A percentile compares a stretch with the other conserved stretches of the same genome.
These are phyloP conservation scores for Himantopus leucocephalus DNA, from an alignment of 2,113 vertebrate species.

Conservation along the genomic window DNA sequence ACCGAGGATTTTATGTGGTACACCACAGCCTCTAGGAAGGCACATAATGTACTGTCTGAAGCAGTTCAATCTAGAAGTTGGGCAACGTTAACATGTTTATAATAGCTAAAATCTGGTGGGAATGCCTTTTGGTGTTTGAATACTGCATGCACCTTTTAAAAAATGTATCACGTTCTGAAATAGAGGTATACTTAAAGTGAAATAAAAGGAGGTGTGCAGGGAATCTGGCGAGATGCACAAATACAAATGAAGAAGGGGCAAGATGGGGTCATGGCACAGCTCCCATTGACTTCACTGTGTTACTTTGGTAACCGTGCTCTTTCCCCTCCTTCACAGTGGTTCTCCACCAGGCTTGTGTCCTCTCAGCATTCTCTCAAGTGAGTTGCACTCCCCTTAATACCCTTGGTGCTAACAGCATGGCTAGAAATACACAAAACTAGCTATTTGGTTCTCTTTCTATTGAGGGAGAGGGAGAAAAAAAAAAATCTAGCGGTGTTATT, in stretches of 20 bases:
- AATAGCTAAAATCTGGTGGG: constrained; percentile 1
- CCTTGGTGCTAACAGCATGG: neutral
- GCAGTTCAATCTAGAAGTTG: neutral
- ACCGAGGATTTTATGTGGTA: constrained; percentile 40
- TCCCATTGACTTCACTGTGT: neutral
- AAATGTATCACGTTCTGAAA: neutral
- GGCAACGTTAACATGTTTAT: neutral
- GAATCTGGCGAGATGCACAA: neutral
- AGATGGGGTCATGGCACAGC: neutral
- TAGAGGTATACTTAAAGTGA: neutral
- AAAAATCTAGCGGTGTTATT: neutral
- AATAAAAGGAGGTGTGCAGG: neutral
- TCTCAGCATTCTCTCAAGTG: neutral
- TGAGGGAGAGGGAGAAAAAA: neutral
- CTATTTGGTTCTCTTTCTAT: neutral
- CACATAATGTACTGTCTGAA: constrained; percentile 41
- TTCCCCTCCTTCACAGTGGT: neutral
- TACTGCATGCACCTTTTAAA: neutral
- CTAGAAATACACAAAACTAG: neutral
- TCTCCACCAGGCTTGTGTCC: neutral
- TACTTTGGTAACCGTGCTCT: neutral
- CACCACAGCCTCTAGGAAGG: constrained; percentile 32
- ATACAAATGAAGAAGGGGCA: neutral
- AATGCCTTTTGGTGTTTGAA: neutral
- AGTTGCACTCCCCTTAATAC: neutral